These are phyloP conservation scores for Salmo trutta DNA, from an alignment of 2,797 vertebrate genomes.

Conservation along the genomic window DNA sequence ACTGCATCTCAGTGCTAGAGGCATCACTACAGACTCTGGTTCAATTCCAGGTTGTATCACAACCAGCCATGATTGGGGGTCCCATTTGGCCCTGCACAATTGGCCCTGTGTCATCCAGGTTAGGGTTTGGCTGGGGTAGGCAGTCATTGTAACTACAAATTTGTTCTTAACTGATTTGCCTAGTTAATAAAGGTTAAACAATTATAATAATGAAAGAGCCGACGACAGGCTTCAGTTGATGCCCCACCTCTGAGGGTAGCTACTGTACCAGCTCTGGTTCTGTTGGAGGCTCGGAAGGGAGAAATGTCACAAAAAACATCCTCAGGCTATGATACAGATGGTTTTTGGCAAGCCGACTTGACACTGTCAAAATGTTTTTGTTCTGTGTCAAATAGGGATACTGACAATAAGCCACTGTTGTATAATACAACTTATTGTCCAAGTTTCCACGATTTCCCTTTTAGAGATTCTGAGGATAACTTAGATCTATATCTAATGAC, in stretches of 20 bases:
- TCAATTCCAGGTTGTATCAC: too few relatives aligned
- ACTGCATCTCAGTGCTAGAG: too few relatives aligned
- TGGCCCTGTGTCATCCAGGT: too few relatives aligned
- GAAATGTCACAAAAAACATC: background rate
- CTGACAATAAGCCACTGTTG: background rate
- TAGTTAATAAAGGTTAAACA: background rate
- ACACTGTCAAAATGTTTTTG: background rate
- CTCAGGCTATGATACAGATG: background rate
- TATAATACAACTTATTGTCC: background rate
- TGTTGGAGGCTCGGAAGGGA: background rate
- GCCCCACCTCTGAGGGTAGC: background rate
- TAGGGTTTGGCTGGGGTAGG: too few relatives aligned
- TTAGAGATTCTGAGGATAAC: background rate
- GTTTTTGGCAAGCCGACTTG: background rate
- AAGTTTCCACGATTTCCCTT: background rate
- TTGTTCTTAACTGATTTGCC: too few relatives aligned
- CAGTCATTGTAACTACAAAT: too few relatives aligned
- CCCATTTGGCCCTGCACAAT: too few relatives aligned
- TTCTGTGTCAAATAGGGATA: background rate
- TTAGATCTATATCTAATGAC: background rate
- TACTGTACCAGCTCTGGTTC: background rate
- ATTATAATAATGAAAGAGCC: background rate
- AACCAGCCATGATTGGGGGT: too few relatives aligned
- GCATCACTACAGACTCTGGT: too few relatives aligned
- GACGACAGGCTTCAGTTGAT: background rate